These are phyloP conservation scores for Dendropsophus ebraccatus DNA, from an alignment of 2,113 vertebrate genomes.

Conservation along the genomic window DNA sequence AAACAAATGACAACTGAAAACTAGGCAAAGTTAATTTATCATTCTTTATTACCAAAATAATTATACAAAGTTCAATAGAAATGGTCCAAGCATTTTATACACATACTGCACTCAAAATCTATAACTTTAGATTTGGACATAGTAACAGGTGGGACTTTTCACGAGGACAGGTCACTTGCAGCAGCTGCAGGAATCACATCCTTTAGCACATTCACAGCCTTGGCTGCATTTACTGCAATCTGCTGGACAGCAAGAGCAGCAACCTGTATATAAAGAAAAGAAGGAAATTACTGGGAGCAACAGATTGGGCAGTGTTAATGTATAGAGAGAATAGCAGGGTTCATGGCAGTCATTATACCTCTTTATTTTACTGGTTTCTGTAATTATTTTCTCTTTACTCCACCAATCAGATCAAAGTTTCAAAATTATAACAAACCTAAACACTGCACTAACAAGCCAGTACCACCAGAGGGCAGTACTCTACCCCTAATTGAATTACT, in stretches of 20 bases:
- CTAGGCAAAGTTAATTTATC: neutral
- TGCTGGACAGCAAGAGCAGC: slow-evolving; percentile 87
- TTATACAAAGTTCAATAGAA: neutral
- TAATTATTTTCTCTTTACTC: no score
- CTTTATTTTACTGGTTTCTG: no score
- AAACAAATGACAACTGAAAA: no score
- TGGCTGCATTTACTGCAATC: slow-evolving; percentile 90
- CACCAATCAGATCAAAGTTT: no score
- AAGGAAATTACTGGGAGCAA: neutral
- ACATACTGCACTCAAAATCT: slow-evolving; percentile 1
- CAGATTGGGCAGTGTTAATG: neutral
- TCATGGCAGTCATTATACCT: no score
- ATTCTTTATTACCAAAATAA: slow-evolving; percentile 34
- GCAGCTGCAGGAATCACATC: slow-evolving; percentile 82
- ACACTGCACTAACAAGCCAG: no score
- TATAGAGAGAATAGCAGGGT: no score
- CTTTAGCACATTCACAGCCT: slow-evolving; percentile 89
- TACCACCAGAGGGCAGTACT: no score
- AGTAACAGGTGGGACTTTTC: neutral
- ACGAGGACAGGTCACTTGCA: slow-evolving; percentile 66
- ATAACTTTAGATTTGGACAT: neutral
- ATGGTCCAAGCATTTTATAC: neutral
- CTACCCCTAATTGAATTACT: no score
- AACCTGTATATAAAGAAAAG: slow-evolving; percentile 75
- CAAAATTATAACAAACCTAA: no score